Percentiles rank a stretch among this genome's conserved stretches.
Conservation (phyloP, 2,113 vertebrate species). For the Globicephala melas region DNA sequence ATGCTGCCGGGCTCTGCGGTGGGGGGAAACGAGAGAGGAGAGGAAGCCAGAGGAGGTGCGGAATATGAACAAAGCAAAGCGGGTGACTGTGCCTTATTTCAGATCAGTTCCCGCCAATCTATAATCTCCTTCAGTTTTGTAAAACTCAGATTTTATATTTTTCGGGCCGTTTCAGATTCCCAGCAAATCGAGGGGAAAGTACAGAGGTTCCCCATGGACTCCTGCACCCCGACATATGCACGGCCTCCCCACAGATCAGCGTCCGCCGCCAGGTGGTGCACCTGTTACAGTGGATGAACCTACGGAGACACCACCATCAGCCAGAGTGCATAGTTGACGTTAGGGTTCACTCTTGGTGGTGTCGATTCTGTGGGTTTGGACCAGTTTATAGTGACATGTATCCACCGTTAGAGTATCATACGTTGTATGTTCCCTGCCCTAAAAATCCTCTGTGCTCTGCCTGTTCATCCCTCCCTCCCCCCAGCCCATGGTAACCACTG, state of each 20-base stretch:
- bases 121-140: neutral
- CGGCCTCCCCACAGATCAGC: neutral
- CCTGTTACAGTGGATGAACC: neutral
- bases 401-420: neutral
- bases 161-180: neutral
- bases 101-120: neutral
- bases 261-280: neutral
- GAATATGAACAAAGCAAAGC: neutral
- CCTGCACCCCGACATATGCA: neutral
- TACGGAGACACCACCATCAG: neutral
- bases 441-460: neutral
- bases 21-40: neutral
- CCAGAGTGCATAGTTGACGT: neutral
- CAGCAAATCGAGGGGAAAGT: neutral
- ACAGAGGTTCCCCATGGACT: neutral
- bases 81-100: neutral
- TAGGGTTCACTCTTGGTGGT: neutral
- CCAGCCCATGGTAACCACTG: neutral
- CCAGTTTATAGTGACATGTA: neutral
- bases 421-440: neutral
- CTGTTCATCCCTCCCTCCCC: neutral
- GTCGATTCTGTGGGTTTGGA: neutral
- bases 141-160: neutral
- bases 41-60: neutral
- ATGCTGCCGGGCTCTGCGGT: neutral